Evolutionary conservation across 2,113 vertebrate genomes (phyloP), one percentile per base, ranked within the genome.

Genomic region (Paedocypris sp.): DNA sequence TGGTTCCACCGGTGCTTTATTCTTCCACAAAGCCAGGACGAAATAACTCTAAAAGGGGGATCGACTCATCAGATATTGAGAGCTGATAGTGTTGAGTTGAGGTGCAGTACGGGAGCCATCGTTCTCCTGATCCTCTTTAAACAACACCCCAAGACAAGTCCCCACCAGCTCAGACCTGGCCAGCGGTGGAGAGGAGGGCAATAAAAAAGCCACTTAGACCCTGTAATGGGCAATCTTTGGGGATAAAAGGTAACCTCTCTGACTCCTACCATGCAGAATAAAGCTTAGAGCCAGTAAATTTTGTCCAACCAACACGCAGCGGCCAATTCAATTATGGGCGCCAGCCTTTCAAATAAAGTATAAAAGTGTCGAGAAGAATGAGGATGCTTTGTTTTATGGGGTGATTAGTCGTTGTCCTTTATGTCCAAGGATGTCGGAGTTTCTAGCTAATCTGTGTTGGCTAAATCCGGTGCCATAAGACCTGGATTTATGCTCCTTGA

Each of bases 181-280:
- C 45, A 62, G 51, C 58, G 43, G 33, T 25, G 31, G 29, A 10
- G 10, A 52, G 32, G n/a, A 20, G 22, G 38, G n/a, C 62, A 22
- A 65, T 72, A 65, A 70, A 72, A 72, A 64, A 68, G 62, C 58
- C 51, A 68, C 70, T 72, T 72, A 72, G 59, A 46, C 66, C 54
- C 66, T 33, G 31, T 68, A 72, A 72, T 68, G 57, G 57, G 57
- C 51, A 51, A 72, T 65, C 57, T 72, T 62, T 56, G 51, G 33
- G 66, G 46, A 53, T 72, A 58, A 72, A 72, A 58, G 42, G 57
- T 68, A 68, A 66, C 70, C 70, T 65, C 58, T 38, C 58, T 23
- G 45, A 59, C 57, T 65, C 62, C 19, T 32, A 62, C 49, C 41
- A 42, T 57, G 50, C 57, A 47, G 54, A 72, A 39, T 56, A 59